Evolutionary conservation across 1,140 invertebrate genomes (phyloP), one percentile per base, ranked within the genome.

Genomic region (Chrysopa pallens): DNA sequence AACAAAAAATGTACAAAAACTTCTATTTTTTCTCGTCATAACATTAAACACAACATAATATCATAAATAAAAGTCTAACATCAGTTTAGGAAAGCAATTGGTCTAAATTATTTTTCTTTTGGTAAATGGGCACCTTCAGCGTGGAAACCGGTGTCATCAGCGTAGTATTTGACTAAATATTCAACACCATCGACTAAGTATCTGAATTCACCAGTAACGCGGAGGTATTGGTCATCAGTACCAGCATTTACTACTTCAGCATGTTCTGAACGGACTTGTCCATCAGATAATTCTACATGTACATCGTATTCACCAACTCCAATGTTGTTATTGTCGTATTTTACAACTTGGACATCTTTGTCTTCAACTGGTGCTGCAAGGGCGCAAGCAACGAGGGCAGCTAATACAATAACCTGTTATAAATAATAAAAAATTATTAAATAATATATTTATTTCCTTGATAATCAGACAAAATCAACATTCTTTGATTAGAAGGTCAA

Each of bases 141-240:
- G 42, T 73, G 74, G 68, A 80, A 84, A 7, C 81, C 81, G 42
- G 80, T 78, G 56, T 83, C 78, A 55, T 82, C 78, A 37, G 80
- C 80, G 28, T 70, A 59, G 56, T 77, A 84, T 33, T 62, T 72
- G 8, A 81, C 59, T 1, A 67, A 65, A 42, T 75, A 69, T 11
- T 66, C 64, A 23, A 67, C 65, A 11, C 79, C 79, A 53, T 83
- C 76, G n/a, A 69, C 70, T 1, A 70, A 9, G n/a, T 33, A 84
- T 44, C 66, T 69, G 65, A 75, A 80, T 8, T 66, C 68, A 12
- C 81, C 81, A 42, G 68, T 66, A 6, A 75, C 74, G 0, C 58
- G 59, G 2, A 74, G 56, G 2, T 65, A 64, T 51, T 72, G 69
- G 40, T 75, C 61, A 38, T 74, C 61, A 15, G 68, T 64, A 48